Conservation (phyloP, 2,888 invertebrate genomes). For the Onchidella celtica region DNA sequence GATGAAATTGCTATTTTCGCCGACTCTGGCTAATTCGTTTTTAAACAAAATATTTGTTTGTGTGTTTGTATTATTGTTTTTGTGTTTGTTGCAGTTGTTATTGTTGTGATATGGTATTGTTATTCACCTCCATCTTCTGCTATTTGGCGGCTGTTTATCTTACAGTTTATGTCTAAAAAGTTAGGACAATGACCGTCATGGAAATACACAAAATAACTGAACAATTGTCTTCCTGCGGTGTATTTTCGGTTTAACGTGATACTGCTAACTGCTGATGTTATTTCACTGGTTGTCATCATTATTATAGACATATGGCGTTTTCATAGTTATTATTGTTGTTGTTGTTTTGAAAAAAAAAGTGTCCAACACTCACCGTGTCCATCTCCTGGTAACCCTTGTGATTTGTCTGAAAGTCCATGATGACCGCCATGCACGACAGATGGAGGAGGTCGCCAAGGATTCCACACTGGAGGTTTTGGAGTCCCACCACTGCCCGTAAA, state of each 20-base stretch:
- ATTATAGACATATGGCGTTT: not conserved
- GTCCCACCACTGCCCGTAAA: conserved; percentile 61
- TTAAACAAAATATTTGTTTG: no score
- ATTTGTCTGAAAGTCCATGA: conserved; percentile 27
- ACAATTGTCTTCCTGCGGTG: no score
- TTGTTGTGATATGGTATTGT: not conserved
- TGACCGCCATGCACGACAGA: conserved; percentile 15
- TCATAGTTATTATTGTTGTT: conserved; percentile 6
- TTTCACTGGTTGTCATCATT: conserved; percentile 3
- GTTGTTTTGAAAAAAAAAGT: not conserved
- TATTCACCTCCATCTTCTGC: not conserved
- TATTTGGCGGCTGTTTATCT: no score
- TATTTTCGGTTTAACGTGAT: not conserved
- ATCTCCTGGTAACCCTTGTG: conserved; percentile 12
- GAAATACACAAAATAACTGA: no score
- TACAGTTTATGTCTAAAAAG: no score
- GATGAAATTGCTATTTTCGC: no score
- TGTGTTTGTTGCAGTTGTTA: conserved; percentile 4
- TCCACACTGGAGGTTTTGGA: conserved; percentile 57
- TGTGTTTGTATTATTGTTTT: not conserved
- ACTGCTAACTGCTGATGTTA: not conserved
- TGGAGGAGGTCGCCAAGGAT: conserved; percentile 57
- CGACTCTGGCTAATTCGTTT: no score
- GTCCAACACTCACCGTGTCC: conserved; percentile 5
- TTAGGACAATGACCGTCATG: no score